Evolutionary conservation across 1,140 invertebrate species (phyloP).

Genomic region (Lerema accius): DNA sequence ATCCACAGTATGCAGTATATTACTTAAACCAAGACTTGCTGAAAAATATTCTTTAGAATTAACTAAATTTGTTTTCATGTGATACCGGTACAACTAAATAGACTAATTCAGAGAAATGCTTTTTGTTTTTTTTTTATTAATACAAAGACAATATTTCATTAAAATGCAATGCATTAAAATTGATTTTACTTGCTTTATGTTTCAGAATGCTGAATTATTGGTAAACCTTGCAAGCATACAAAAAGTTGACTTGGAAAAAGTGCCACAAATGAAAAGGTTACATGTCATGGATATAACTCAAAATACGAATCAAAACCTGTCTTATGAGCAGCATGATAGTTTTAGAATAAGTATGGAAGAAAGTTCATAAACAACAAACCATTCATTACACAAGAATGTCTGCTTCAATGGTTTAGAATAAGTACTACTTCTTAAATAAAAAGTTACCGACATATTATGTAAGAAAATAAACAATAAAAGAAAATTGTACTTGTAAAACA

Average conservation of each 20-base stretch:
- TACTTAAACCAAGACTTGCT: too few species aligned
- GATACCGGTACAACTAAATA: too few species aligned
- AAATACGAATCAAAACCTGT: constrained; percentile 43
- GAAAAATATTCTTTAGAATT: too few species aligned
- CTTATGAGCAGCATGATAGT: constrained; percentile 48
- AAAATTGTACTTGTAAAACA: constrained; percentile 28
- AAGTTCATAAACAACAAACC: constrained; percentile 29
- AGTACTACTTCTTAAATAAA: too few species aligned
- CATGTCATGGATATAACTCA: constrained; percentile 24
- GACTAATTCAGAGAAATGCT: neutral
- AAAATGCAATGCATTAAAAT: too few species aligned
- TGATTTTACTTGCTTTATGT: constrained; percentile 24
- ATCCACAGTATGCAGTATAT: too few species aligned
- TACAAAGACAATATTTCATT: neutral
- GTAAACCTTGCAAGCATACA: constrained; percentile 50
- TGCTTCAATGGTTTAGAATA: too few species aligned
- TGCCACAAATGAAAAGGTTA: constrained; percentile 43
- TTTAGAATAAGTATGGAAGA: constrained; percentile 54
- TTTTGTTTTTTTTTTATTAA: too few species aligned
- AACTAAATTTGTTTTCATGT: too few species aligned
- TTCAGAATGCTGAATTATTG: constrained; percentile 60
- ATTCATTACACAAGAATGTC: too few species aligned
- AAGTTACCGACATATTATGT: too few species aligned
- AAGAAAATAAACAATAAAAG: constrained; percentile 32
- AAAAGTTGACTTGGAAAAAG: constrained; percentile 52